Base-by-base conservation (phyloP, 1,140 invertebrate genomes). In the Dendrolimus punctatus region DNA sequence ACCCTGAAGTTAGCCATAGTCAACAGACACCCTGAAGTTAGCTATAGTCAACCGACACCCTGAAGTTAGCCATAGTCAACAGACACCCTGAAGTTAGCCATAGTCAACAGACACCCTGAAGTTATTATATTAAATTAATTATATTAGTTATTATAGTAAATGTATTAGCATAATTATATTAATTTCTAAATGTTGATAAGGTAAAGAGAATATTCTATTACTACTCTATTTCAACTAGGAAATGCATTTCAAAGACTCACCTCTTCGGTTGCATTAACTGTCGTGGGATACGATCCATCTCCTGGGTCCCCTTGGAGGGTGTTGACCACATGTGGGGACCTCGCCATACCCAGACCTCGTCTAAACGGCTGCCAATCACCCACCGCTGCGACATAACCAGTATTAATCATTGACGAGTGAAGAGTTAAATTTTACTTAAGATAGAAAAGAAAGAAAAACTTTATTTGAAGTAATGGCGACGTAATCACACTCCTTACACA, bases 291-390 rank as follows among this genome's bases (percentile, higher is more conserved):
- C 0, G 37, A 39, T 6, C 39, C 2, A 4, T 9, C 46, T 0
- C 4, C 6, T 4, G 52, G 51, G 0, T 47, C 47, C 0, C 63
- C 45, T 40, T 66, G 64, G 10, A 66, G 38, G n/a, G 62, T 64
- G 39, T 64, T 64, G 8, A 61, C 61, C 6, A 56, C 38, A 6
- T 59, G 55, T 0, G 55, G 55, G 37, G 60, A 58, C 40, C 66
- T 66, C 0, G 71, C 64, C 9, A 74, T 72, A 4, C 67, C 71
- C 3, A 71, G 51, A 0, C 67, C 69, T 0, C 64, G 69, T 7
- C 67, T 60, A 7, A 51, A 57, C 6, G 55, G 63, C 57, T 63
- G 59, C 23, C 55, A 62, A 2, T 58, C 53, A 9, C 63, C 68
- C 10, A 51, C 49, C 51, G 54, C 23, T 23, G 23, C 23, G 37